Evolutionary conservation across 1,140 invertebrate species (phyloP).

Genomic region (Radopholus similis): DNA sequence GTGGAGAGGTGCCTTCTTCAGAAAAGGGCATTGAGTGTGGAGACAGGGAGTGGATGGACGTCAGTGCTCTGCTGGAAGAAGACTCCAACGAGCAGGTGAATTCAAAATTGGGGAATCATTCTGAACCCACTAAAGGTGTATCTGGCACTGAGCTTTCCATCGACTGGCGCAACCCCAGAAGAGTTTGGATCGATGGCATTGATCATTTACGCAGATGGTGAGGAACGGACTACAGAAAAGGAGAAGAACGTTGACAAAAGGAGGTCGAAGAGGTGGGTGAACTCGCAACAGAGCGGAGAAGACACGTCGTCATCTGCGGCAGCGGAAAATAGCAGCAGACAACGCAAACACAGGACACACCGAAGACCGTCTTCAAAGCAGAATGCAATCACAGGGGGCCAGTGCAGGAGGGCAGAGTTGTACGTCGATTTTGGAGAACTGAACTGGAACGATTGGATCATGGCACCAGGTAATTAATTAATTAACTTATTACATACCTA

Average conservation of each 20-base stretch:
- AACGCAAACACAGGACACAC: constrained; percentile 26
- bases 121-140: background rate
- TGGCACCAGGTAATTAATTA: constrained; percentile 72
- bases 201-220: constrained; percentile 11
- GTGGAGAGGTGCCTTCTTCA: background rate
- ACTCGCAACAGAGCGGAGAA: background rate
- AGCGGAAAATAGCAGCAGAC: constrained; percentile 4
- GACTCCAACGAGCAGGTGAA: background rate
- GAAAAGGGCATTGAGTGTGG: background rate
- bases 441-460: constrained; percentile 98
- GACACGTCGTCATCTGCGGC: constrained; percentile 15
- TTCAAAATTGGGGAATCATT: too few relatives aligned
- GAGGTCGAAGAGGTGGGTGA: background rate
- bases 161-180: too few relatives aligned
- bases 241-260: background rate
- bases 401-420: constrained; percentile 77
- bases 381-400: constrained; percentile 23
- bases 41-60: background rate
- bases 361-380: constrained; percentile 17
- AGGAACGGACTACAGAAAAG: background rate
- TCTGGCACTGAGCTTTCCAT: too few relatives aligned
- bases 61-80: background rate
- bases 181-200: background rate
- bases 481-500: too few relatives aligned
- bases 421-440: constrained; percentile 95